Percentiles rank a stretch among this genome's conserved stretches.
Conservation (phyloP, 1,140 invertebrate species). For the Chelonus insularis region DNA sequence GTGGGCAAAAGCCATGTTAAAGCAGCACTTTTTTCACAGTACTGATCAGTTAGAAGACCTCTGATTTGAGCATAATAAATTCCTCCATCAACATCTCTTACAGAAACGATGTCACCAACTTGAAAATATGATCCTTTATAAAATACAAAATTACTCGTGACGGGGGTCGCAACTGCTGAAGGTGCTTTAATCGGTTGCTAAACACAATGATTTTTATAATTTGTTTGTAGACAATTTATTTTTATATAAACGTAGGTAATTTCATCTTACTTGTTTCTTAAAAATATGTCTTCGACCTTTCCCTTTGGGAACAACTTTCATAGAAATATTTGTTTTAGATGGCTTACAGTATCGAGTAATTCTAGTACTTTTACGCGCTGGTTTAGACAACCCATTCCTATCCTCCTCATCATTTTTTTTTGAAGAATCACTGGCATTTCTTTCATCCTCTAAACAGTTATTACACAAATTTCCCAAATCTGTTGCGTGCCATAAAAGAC, state of each 20-base stretch:
- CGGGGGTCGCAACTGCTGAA: slow-evolving; percentile 74
- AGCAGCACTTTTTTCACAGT: slow-evolving; percentile 90
- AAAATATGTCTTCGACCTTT: slow-evolving; percentile 78
- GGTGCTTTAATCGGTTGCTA: slow-evolving; percentile 75
- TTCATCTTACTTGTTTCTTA: slow-evolving; percentile 68
- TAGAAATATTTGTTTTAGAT: slow-evolving; percentile 49
- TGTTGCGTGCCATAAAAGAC: slow-evolving; percentile 68
- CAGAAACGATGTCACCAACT: slow-evolving; percentile 87
- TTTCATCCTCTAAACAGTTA: slow-evolving; percentile 61
- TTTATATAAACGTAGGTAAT: no score
- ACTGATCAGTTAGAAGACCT: slow-evolving; percentile 88
- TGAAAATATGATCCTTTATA: slow-evolving; percentile 87
- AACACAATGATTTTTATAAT: slow-evolving; percentile 8
- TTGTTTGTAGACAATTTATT: neutral
- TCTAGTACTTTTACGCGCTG: slow-evolving; percentile 63
- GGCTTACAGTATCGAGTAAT: slow-evolving; percentile 63
- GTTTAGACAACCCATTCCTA: slow-evolving; percentile 47
- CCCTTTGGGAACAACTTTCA: slow-evolving; percentile 65
- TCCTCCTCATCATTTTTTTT: slow-evolving; percentile 51
- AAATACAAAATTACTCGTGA: slow-evolving; percentile 80
- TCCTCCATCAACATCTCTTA: slow-evolving; percentile 76
- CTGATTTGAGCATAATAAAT: slow-evolving; percentile 89
- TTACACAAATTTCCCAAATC: slow-evolving; percentile 66
- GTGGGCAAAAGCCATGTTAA: slow-evolving; percentile 93
- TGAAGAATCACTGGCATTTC: slow-evolving; percentile 39